These are phyloP conservation scores for Drosophila engyochracea DNA, from an alignment of 2,888 invertebrate species.

Conservation along the genomic window DNA sequence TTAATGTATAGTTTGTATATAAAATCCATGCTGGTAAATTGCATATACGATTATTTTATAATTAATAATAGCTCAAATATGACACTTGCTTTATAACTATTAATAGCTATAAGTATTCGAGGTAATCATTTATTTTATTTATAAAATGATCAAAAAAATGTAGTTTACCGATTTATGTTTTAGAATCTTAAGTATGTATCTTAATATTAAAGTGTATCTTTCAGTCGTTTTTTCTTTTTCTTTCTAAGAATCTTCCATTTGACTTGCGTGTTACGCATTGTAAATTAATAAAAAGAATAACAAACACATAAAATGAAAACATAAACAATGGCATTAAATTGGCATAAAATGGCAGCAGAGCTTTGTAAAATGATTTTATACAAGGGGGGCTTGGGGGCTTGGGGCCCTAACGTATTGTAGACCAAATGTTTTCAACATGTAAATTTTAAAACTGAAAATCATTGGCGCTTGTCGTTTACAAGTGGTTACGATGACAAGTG, in stretches of 20 bases:
- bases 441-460: constrained; percentile 34
- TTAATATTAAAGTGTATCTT: constrained; percentile 20
- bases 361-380: constrained; percentile 27
- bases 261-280: constrained; percentile 11
- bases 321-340: constrained; percentile 47
- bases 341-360: constrained; percentile 48
- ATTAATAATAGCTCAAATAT: neutral
- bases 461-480: constrained; percentile 56
- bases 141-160: neutral
- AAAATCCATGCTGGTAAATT: neutral
- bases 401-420: constrained; percentile 13
- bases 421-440: constrained; percentile 41
- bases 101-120: neutral
- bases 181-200: neutral
- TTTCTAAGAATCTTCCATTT: neutral
- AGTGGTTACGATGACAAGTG: constrained; percentile 52
- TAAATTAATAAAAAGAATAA: constrained; percentile 22
- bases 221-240: neutral
- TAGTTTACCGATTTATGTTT: neutral
- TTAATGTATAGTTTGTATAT: neutral
- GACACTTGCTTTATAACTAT: neutral
- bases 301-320: constrained; percentile 22
- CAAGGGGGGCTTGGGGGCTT: constrained; percentile 1
- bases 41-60: neutral
- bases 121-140: neutral